Evolutionary conservation across 2,113 vertebrate genomes (phyloP).

Genomic region (Todiramphus saurophagus): DNA sequence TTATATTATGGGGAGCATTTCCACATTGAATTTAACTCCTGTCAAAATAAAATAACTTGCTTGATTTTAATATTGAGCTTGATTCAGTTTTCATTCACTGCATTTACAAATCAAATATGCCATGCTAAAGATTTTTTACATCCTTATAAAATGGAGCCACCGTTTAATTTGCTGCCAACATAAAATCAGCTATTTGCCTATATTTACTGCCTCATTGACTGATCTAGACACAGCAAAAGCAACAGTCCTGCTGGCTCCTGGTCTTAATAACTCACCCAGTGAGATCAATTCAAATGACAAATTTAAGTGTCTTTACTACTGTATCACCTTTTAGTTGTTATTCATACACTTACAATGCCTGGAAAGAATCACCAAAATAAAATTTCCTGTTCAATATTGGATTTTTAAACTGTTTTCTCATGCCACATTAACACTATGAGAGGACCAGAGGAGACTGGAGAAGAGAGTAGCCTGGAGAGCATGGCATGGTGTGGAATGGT

Average conservation of each 20-base stretch:
- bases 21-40: background rate
- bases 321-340: background rate
- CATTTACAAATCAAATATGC: background rate
- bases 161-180: background rate
- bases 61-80: background rate
- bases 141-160: background rate
- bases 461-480: background rate
- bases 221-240: background rate
- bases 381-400: background rate
- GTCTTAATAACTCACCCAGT: background rate
- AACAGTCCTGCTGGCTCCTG: background rate
- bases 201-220: background rate
- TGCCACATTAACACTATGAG: background rate
- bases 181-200: background rate
- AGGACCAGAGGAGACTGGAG: background rate
- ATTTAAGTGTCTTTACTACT: background rate
- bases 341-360: background rate
- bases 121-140: background rate
- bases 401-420: background rate
- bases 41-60: background rate
- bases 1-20: background rate
- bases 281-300: background rate
- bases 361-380: background rate
- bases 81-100: background rate
- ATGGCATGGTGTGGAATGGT: accelerated